Conservation (phyloP, 2,113 vertebrate genomes). For the Alces alces region DNA sequence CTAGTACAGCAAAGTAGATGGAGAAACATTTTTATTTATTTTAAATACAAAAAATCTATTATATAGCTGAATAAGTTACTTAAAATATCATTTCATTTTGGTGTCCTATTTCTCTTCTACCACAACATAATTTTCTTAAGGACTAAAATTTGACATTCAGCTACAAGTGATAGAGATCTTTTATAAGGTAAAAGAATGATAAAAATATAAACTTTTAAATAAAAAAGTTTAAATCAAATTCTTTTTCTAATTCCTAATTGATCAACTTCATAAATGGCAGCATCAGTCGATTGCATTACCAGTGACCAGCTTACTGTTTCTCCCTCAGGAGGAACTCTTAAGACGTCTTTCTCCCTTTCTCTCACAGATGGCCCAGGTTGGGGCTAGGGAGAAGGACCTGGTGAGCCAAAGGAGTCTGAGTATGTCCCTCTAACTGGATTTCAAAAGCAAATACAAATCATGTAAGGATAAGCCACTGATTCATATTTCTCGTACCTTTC, state of each 20-base stretch:
- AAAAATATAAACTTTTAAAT: not conserved
- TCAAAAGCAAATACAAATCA: slow-evolving; percentile 12
- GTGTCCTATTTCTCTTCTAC: not conserved
- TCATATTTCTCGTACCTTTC: not conserved
- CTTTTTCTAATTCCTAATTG: not conserved
- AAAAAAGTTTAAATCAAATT: slow-evolving; percentile 18
- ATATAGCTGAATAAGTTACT: not conserved
- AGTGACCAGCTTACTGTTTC: not conserved
- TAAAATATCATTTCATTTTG: not conserved
- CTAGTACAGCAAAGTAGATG: not conserved
- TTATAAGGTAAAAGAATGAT: not conserved
- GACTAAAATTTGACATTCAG: slow-evolving; percentile 15
- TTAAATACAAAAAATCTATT: not conserved
- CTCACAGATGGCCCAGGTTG: not conserved
- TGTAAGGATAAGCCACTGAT: not conserved
- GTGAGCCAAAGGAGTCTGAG: not conserved
- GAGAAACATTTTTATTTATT: not conserved
- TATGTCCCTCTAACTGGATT: not conserved
- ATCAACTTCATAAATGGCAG: not conserved
- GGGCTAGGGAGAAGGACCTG: not conserved
- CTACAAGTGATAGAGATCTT: not conserved
- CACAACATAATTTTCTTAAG: not conserved
- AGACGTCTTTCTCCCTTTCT: not conserved
- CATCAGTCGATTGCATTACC: not conserved
- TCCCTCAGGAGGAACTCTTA: not conserved